These are phyloP conservation scores for Centropyge bicolor DNA, from an alignment of 2,797 vertebrate genomes.

Conservation along the genomic window DNA sequence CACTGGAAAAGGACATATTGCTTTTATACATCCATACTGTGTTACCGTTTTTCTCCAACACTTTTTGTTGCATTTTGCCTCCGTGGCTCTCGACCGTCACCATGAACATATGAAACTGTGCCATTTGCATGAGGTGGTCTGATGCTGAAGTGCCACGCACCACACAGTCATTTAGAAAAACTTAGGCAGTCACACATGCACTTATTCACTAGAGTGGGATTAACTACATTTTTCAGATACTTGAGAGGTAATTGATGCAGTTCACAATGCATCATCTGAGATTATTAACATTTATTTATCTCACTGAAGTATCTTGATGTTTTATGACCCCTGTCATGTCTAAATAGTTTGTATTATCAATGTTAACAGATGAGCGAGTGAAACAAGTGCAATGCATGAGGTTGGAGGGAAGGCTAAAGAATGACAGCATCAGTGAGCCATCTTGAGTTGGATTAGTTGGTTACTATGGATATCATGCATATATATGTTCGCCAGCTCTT, in stretches of 20 bases:
- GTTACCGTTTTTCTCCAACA: neutral
- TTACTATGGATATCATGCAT: slow-evolving; percentile 73
- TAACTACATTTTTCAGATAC: slow-evolving; percentile 28
- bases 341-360: neutral
- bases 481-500: slow-evolving; percentile 62
- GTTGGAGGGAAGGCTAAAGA: slow-evolving; percentile 41
- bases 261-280: neutral
- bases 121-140: slow-evolving; percentile 18
- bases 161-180: neutral
- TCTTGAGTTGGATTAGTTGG: slow-evolving; percentile 63
- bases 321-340: slow-evolving; percentile 33
- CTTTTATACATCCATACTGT: neutral
- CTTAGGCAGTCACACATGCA: neutral
- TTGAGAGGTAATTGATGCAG: slow-evolving; percentile 5
- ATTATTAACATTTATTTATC: slow-evolving; percentile 35
- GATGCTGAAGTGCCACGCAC: slow-evolving; percentile 32
- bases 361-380: slow-evolving; percentile 21
- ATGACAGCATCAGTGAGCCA: slow-evolving; percentile 56
- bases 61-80: slow-evolving; percentile 8
- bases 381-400: slow-evolving; percentile 3
- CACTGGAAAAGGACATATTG: neutral
- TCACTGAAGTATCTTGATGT: slow-evolving; percentile 27
- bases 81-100: neutral
- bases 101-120: neutral
- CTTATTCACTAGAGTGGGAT: neutral